These are phyloP conservation scores for Leucania comma DNA, from an alignment of 2,888 invertebrate genomes.

Conservation along the genomic window DNA sequence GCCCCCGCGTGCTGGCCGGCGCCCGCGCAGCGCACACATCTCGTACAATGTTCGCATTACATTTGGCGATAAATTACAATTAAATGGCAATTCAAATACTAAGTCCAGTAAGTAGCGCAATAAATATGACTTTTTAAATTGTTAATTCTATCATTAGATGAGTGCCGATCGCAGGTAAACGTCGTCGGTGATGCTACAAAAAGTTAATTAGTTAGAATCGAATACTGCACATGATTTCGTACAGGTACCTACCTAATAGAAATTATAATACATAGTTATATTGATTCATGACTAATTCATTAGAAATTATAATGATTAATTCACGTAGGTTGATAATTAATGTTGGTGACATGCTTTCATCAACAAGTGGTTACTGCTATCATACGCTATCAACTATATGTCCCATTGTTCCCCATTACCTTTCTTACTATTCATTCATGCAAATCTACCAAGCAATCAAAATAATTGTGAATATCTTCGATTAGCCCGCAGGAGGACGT, in stretches of 20 bases:
- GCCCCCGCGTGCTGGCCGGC: constrained; percentile 55
- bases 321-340: not conserved
- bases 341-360: constrained; percentile 24
- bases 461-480: constrained; percentile 7
- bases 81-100: constrained; percentile 60
- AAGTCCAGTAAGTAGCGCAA: constrained; percentile 53
- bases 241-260: constrained; percentile 13
- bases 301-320: constrained; percentile 1
- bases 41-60: constrained; percentile 60
- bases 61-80: constrained; percentile 65
- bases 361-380: constrained; percentile 11
- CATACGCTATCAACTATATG: not conserved
- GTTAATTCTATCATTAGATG: constrained; percentile 48
- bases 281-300: constrained; percentile 40
- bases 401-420: not conserved
- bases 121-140: constrained; percentile 54
- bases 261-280: constrained; percentile 33
- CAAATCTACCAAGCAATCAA: constrained; percentile 17
- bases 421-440: constrained; percentile 9
- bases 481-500: constrained; percentile 11
- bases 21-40: constrained; percentile 58
- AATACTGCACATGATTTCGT: constrained; percentile 41
- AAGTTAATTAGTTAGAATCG: constrained; percentile 46
- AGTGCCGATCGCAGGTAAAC: constrained; percentile 38
- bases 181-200: constrained; percentile 26